phyloP scores from a whole-genome alignment of 2,888 invertebrate genomes.

The Myathropa florea region DNA sequence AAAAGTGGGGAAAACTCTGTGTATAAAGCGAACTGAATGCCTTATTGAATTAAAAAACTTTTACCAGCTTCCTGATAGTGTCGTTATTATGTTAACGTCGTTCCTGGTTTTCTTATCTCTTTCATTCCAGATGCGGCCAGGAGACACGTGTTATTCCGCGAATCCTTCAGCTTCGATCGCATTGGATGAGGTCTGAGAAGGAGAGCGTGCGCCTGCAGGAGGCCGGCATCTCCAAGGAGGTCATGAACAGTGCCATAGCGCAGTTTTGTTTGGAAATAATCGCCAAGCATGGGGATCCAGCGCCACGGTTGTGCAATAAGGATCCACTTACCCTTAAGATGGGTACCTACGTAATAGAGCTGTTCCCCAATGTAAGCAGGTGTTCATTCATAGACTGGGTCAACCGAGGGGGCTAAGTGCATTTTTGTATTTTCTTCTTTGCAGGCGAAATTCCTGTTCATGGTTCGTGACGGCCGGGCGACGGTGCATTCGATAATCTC shows the following conservation, averaged over 20 bases:
- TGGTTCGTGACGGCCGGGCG: slow-evolving; percentile 98
- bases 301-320: slow-evolving; percentile 97
- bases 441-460: slow-evolving; percentile 95
- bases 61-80: background rate
- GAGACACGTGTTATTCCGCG: slow-evolving; percentile 98
- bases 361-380: slow-evolving; percentile 91
- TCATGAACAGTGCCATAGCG: slow-evolving; percentile 96
- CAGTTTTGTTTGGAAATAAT: slow-evolving; percentile 98
- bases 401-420: background rate
- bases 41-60: slow-evolving; percentile 52
- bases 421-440: slow-evolving; percentile 10
- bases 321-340: slow-evolving; percentile 99
- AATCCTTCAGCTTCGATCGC: slow-evolving; percentile 95
- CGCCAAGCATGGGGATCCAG: slow-evolving; percentile 97
- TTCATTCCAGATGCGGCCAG: slow-evolving; percentile 91
- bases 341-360: slow-evolving; percentile 94
- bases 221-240: slow-evolving; percentile 95
- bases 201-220: slow-evolving; percentile 94
- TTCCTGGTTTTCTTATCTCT: slow-evolving; percentile 54
- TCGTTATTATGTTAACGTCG: slow-evolving; percentile 6
- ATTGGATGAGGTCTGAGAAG: slow-evolving; percentile 97
- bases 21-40: background rate
- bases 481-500: slow-evolving; percentile 99
- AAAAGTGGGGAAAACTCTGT: no score
- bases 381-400: background rate